Percentiles rank a stretch among this genome's conserved stretches.
Evolutionary conservation across 2,797 vertebrate genomes (phyloP).

Genomic region (Crenuchus spilurus): DNA sequence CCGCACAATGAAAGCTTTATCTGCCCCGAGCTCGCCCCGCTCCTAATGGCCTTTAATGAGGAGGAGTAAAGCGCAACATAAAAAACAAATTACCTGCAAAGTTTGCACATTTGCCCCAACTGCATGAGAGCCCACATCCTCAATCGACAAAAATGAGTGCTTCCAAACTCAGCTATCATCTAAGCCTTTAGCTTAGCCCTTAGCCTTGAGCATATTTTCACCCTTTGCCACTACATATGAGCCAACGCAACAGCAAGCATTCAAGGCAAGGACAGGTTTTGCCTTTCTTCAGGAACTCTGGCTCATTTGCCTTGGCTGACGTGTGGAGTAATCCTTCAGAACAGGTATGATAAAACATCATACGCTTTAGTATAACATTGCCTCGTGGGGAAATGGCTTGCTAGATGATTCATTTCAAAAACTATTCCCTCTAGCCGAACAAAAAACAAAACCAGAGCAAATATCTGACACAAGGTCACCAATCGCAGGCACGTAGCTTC

Average conservation of each 20-base stretch:
- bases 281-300: neutral
- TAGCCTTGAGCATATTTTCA: neutral
- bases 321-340: slow-evolving; percentile 8
- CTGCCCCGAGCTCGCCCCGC: slow-evolving; percentile 59
- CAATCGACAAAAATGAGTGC: neutral
- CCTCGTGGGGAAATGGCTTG: slow-evolving; percentile 1
- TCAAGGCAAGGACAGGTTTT: neutral
- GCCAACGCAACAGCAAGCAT: neutral
- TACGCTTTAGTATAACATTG: slow-evolving; percentile 17
- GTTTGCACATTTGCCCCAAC: slow-evolving; percentile 63
- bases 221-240: neutral
- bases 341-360: slow-evolving; percentile 17
- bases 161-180: neutral
- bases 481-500: slow-evolving; percentile 24
- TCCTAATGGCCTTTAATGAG: slow-evolving; percentile 74
- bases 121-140: slow-evolving; percentile 40
- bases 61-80: slow-evolving; percentile 70
- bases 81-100: slow-evolving; percentile 68
- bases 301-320: slow-evolving; percentile 6
- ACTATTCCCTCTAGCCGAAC: slow-evolving; percentile 19
- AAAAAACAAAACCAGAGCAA: slow-evolving; percentile 33
- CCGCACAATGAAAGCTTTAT: slow-evolving; percentile 81
- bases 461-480: slow-evolving; percentile 50
- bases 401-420: slow-evolving; percentile 7
- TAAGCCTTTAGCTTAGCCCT: slow-evolving; percentile 25